Percentiles rank a stretch among this genome's conserved stretches.
Evolutionary conservation across 2,113 vertebrate species (phyloP).

Genomic region (Hippocampus guttulatus): DNA sequence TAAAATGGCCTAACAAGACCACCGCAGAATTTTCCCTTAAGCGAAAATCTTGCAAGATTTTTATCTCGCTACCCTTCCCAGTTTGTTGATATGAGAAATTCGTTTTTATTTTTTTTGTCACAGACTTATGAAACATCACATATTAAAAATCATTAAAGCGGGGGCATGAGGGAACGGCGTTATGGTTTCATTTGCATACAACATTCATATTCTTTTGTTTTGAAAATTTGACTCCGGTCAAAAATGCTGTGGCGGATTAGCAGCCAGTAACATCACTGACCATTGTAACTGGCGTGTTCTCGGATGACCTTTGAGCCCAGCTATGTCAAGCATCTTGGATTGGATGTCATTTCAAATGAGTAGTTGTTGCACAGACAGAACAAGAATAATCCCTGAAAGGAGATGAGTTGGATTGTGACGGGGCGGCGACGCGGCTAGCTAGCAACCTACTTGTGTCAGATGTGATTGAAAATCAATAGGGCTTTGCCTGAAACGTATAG

Average conservation of each 20-base stretch:
- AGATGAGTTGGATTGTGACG: neutral
- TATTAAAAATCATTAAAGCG: too few relatives aligned
- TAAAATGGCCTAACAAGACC: too few relatives aligned
- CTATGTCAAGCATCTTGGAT: neutral
- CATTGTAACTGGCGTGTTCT: neutral
- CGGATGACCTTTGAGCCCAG: neutral
- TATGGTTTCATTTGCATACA: neutral
- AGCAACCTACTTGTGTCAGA: neutral
- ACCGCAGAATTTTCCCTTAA: too few relatives aligned
- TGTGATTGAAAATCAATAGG: neutral
- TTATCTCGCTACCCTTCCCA: too few relatives aligned
- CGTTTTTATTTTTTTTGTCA: too few relatives aligned
- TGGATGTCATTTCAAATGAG: too few relatives aligned
- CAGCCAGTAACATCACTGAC: neutral
- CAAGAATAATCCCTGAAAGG: neutral
- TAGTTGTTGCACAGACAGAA: neutral
- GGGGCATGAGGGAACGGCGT: too few relatives aligned
- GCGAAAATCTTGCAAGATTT: too few relatives aligned
- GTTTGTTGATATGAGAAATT: too few relatives aligned
- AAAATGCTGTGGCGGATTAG: neutral
- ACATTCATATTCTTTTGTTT: neutral
- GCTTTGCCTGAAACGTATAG: slow-evolving; percentile 7
- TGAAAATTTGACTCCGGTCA: neutral
- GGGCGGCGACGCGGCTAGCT: neutral
- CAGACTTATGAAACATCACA: too few relatives aligned